Percentiles rank a stretch among this genome's conserved stretches.
These are phyloP conservation scores for Melanotaenia nigrans DNA, from an alignment of 2,797 vertebrate genomes.

Conservation along the genomic window DNA sequence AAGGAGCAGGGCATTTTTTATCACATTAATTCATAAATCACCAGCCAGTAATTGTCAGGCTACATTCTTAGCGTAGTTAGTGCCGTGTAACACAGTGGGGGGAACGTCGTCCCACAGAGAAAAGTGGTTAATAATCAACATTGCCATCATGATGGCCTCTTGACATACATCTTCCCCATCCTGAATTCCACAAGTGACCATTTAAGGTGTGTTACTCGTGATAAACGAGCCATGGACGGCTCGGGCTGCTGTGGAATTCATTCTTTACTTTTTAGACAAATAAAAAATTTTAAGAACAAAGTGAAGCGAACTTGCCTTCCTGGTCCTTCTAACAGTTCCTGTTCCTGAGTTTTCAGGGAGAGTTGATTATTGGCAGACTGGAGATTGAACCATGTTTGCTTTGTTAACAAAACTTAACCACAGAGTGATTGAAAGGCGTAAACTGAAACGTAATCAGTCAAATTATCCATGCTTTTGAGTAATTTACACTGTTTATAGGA, in stretches of 20 bases:
- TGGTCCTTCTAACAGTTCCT: too few relatives aligned
- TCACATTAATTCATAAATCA: conserved; percentile 50
- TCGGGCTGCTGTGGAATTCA: conserved; percentile 11
- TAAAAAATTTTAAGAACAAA: neutral
- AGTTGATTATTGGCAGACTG: conserved; percentile 31
- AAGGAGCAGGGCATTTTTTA: conserved; percentile 44
- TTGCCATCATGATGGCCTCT: conserved; percentile 13
- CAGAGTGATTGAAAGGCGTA: neutral
- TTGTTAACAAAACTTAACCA: neutral
- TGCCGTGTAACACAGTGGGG: conserved; percentile 32
- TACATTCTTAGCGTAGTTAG: conserved; percentile 63
- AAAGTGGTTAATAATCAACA: conserved; percentile 61
- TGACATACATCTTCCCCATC: conserved; percentile 29
- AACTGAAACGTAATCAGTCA: neutral
- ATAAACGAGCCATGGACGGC: conserved; percentile 51
- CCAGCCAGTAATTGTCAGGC: conserved; percentile 3
- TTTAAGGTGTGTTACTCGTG: conserved; percentile 49
- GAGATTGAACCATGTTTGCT: neutral
- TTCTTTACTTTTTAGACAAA: conserved; percentile 18
- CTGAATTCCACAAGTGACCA: conserved; percentile 59
- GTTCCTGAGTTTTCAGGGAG: conserved; percentile 7
- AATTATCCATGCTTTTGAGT: neutral
- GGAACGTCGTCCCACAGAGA: conserved; percentile 34
- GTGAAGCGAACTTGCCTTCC: neutral
- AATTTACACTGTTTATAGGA: neutral